Base-by-base conservation (phyloP, 1,140 invertebrate species). In the Octopus sinensis region DNA sequence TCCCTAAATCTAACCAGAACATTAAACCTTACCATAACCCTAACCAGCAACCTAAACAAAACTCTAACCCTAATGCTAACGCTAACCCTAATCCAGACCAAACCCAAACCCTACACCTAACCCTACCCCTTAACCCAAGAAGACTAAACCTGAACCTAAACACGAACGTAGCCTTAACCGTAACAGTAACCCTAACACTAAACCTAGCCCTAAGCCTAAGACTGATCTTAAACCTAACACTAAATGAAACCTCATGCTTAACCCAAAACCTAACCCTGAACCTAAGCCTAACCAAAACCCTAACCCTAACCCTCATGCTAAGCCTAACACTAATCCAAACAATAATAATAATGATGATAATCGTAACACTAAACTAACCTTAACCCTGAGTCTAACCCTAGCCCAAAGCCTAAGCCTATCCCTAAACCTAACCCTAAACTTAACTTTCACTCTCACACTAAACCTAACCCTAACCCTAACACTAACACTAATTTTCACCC, bases 181-280 rank as follows among this genome's bases (percentile, higher is more conserved):
- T 71, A 82, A 79, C 81, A 77, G 56, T 79, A 81, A 79, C 81
- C 81, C 78, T 79, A 81, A 75, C 82, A 79, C 75, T 76, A 82
- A 75, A 79, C 82, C 71, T 73, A 82, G 54, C 79, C 79, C 23
- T 43, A 54, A 52, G 79, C 82, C 56, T 84, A 84, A 82, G 83
- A 82, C 82, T 83, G 82, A 81, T 80, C 81, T 81, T 83, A 83
- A 81, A 82, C 82, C 83, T 84, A 84, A 82, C 83, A 82, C 82
- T n/a, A n/a, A n/a, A n/a, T n/a, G n/a, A n/a, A 84, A 84, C 82
- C 85, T 81, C 82, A 84, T 82, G 79, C 82, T n/a, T n/a, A n/a
- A n/a, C n/a, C n/a, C n/a, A n/a, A n/a, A 80, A 82, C 84, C 80
- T 80, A 71, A 80, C 73, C 73, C 81, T 81, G 82, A 83, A 83